phyloP scores from a whole-genome alignment of 2,797 vertebrate genomes.

The Oceanodroma leucorhoa region DNA sequence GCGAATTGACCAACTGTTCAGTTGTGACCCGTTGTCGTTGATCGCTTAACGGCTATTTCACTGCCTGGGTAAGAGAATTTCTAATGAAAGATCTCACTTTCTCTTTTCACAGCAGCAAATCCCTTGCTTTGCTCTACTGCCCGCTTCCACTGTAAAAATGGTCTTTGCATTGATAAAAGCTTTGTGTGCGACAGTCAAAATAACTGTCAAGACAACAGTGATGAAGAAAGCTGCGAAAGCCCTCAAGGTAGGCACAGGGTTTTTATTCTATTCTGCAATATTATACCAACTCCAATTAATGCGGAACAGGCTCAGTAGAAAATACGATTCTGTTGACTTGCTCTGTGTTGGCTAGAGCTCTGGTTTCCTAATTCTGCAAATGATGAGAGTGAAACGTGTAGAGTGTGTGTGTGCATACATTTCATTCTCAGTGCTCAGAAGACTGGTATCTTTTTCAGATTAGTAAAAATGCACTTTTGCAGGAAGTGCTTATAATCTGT shows the following conservation, averaged over 20 bases:
- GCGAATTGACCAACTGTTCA: neutral
- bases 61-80: neutral
- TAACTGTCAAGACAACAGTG: conserved; percentile 96
- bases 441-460: neutral
- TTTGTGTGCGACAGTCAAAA: conserved; percentile 95
- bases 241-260: conserved; percentile 83
- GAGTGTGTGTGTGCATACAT: neutral
- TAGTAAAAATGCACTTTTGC: neutral
- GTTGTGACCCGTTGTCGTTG: neutral
- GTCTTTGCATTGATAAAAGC: conserved; percentile 94
- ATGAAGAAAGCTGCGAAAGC: conserved; percentile 91
- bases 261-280: neutral
- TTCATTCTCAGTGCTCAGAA: neutral
- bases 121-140: conserved; percentile 91
- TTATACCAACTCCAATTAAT: neutral
- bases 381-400: neutral
- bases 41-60: neutral
- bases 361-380: neutral
- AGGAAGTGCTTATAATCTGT: neutral
- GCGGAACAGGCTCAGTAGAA: neutral
- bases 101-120: conserved; percentile 84
- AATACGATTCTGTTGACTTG: neutral
- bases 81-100: conserved; percentile 25
- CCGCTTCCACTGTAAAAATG: conserved; percentile 94
- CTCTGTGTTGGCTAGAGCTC: neutral